Evolutionary conservation across 2,888 invertebrate species (phyloP).

Genomic region (Epistrophe eligans): DNA sequence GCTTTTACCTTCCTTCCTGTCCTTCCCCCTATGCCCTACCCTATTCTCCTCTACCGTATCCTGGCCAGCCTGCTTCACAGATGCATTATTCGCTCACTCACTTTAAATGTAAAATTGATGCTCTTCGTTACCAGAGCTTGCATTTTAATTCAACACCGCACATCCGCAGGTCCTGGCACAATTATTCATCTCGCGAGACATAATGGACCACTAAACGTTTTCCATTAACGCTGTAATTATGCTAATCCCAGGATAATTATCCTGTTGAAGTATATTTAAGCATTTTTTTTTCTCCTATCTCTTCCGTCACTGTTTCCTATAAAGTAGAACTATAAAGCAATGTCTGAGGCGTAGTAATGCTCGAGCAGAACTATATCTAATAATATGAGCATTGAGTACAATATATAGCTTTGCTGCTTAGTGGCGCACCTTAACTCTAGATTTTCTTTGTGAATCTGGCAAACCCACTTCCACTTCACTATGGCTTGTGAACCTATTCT

Average conservation of each 20-base stretch:
- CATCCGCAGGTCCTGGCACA: constrained; percentile 63
- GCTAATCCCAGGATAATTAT: constrained; percentile 74
- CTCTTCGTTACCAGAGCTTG: constrained; percentile 55
- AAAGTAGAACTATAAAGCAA: constrained; percentile 10
- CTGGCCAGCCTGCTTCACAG: background rate
- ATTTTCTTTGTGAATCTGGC: constrained; percentile 22
- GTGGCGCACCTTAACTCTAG: constrained; percentile 23
- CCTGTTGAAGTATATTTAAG: constrained; percentile 61
- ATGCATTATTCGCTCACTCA: constrained; percentile 17
- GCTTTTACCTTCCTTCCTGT: background rate
- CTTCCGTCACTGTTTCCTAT: constrained; percentile 34
- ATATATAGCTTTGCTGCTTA: constrained; percentile 40
- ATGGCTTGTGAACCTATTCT: constrained; percentile 26
- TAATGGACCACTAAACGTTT: constrained; percentile 75
- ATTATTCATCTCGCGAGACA: constrained; percentile 70
- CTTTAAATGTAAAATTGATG: constrained; percentile 64
- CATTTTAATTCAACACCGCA: constrained; percentile 57
- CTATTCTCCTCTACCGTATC: too few relatives aligned
- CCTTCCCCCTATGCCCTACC: background rate
- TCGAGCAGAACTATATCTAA: constrained; percentile 35
- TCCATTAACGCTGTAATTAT: constrained; percentile 74
- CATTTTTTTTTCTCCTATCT: constrained; percentile 45
- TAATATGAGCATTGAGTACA: constrained; percentile 19
- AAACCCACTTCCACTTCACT: constrained; percentile 20
- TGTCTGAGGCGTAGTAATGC: constrained; percentile 18